Base-by-base conservation (phyloP, 2,797 vertebrate species). In the Natrix natrix region DNA sequence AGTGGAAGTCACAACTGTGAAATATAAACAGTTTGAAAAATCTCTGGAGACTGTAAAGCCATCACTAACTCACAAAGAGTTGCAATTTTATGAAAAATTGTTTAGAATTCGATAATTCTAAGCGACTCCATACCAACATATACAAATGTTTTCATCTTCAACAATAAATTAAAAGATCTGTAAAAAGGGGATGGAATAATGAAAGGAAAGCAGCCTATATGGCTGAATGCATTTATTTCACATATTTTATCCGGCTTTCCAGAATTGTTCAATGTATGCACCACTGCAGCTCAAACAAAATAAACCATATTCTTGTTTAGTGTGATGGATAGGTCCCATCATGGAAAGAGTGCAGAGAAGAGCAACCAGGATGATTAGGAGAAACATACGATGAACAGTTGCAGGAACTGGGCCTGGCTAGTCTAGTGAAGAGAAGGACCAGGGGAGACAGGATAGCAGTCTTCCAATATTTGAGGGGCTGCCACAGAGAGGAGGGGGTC, bases 1-100 rank as follows among this genome's bases (percentile, higher is more conserved):
- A 93, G 98, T 99, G 89, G 97, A 98, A 92, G 98, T 98, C 12
- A 98, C 98, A 2, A 12, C 92, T 0, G 98, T 99, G 94, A 98
- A 97, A 95, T 98, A 98, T 0, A 94, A 96, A 17, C 97, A 98
- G 96, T 99, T 99, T 94, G 90, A 98, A 52, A 97, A 94, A 86
- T 97, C 98, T 0, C 95, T 99, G 54, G 95, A 95, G 95, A 97
- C 93, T 95, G 97, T 98, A 94, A 98, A 97, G 48, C 98, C 99
- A 2, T 99, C 99, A 8, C 96, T 99, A 93, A 98, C 93, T 6
- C 91, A 24, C 4, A 95, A 97, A 93, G 98, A 99, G 95, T 96
- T 99, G 94, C 94, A 97, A 57, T 96, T 95, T 54, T 99, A 98
- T 97, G 97, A 98, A 95, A 98, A 96, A 66, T 90, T 97, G 52